Percentiles rank a stretch among this genome's conserved stretches.
These are phyloP conservation scores for Syngnathus floridae DNA, from an alignment of 2,113 vertebrate species.

Conservation along the genomic window DNA sequence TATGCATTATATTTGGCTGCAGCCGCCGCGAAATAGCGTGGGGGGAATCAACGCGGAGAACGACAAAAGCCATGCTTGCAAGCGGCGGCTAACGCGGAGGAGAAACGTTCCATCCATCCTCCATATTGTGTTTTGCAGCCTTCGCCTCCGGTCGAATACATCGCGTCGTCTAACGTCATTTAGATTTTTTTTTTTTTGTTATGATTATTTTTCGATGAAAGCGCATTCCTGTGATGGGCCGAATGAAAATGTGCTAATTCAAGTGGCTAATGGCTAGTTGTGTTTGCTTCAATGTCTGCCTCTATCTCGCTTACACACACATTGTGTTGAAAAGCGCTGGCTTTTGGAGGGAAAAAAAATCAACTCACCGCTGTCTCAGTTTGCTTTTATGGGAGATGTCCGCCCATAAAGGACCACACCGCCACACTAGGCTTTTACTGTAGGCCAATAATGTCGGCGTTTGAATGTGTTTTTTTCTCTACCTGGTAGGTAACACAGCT, in stretches of 20 bases:
- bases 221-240: neutral
- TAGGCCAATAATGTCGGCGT: conserved; percentile 6
- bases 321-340: neutral
- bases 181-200: neutral
- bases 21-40: neutral
- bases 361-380: conserved; percentile 53
- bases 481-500: neutral
- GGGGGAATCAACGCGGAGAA: neutral
- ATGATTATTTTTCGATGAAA: too few species aligned
- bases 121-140: neutral
- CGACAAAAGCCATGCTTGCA: neutral
- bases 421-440: neutral
- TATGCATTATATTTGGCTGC: neutral
- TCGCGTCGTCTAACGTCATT: neutral
- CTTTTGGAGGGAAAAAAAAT: conserved; percentile 22
- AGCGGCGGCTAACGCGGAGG: neutral
- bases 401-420: neutral
- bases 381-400: conserved; percentile 1
- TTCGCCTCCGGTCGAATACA: neutral
- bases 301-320: neutral
- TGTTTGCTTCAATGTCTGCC: neutral
- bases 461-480: conserved; percentile 18
- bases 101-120: neutral
- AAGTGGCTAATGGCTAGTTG: conserved; percentile 9
- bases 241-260: neutral